Evolutionary conservation across 2,113 vertebrate species (phyloP), one percentile per base, ranked within the genome.

Genomic region (Oncorhynchus gorbuscha): DNA sequence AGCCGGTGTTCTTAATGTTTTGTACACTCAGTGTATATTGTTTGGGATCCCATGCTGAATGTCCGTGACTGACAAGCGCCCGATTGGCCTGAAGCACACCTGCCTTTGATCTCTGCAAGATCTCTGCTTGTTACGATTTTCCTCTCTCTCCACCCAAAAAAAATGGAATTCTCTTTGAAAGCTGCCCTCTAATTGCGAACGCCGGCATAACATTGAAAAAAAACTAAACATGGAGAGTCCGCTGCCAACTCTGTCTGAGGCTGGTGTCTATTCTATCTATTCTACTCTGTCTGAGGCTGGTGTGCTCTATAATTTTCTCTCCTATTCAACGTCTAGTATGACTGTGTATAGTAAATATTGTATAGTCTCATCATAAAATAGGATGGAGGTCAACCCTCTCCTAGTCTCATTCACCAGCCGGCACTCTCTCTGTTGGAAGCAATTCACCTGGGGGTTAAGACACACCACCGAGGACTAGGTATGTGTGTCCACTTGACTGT

Each of bases 221-320:
- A 48, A 49, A 13, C 35, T 14, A 35, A 28, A 67, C 20, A 73
- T 9, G 66, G 39, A 72, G 14, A n/a, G 14, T n/a, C 14, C 2
- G 48, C 48, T 20, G 48, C 13, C 5, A 62, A 22, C 18, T 45
- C 72, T 55, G 35, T 76, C 70, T 73, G 24, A 24, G 24, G 24
- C 24, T 24, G 1, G 24, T 24, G 24, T 24, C 24, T 24, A 24
- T 24, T 24, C 24, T 24, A 24, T 24, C 24, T 24, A 24, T 24
- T 24, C 24, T 24, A 22, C 18, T 45, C 72, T 55, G 35, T 76
- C 70, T 73, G 24, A 5, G 13, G 62, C 77, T 85, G 84, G 77
- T 77, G 78, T 86, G 79, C 78, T 87, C 83, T 86, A 45, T 45
- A 18, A 18, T 55, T 4, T 18, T 55, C 12, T 55, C 12, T 55